phyloP scores from a whole-genome alignment of 2,113 vertebrate genomes.

The Cyprinodon variegatus region DNA sequence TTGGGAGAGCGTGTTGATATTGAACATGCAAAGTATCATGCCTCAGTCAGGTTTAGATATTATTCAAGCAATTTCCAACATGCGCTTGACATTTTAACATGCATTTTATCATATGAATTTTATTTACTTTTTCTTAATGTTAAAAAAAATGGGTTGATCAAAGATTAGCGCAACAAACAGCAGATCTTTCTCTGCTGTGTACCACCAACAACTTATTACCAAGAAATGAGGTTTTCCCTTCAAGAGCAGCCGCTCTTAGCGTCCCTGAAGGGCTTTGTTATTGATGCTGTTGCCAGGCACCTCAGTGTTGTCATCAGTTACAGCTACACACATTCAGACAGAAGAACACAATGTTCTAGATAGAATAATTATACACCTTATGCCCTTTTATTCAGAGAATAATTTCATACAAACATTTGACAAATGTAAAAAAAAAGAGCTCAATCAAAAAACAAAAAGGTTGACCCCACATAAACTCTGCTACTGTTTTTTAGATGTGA shows the following conservation, averaged over 20 bases:
- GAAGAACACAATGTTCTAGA: constrained; percentile 5
- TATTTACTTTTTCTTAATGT: neutral
- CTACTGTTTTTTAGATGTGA: neutral
- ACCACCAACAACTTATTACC: constrained; percentile 31
- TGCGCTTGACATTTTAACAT: too few species aligned
- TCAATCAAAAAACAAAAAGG: neutral
- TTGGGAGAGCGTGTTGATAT: too few species aligned
- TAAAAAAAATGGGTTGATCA: neutral
- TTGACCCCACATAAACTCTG: too few species aligned
- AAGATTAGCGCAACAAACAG: neutral
- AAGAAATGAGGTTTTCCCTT: constrained; percentile 24
- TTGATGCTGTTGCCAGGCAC: constrained; percentile 59
- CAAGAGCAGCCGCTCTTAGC: neutral
- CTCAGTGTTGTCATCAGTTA: constrained; percentile 59
- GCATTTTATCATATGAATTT: neutral
- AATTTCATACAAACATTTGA: neutral
- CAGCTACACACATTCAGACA: constrained; percentile 27
- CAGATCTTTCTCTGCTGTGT: constrained; percentile 1
- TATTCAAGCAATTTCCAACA: too few species aligned
- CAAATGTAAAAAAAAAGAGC: neutral
- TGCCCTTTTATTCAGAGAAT: neutral
- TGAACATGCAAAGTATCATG: too few species aligned
- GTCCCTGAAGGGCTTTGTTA: constrained; percentile 68
- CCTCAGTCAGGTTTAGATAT: too few species aligned
- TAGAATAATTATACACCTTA: constrained; percentile 4